phyloP scores from a whole-genome alignment of 2,113 vertebrate species.

The Microcebus murinus region DNA sequence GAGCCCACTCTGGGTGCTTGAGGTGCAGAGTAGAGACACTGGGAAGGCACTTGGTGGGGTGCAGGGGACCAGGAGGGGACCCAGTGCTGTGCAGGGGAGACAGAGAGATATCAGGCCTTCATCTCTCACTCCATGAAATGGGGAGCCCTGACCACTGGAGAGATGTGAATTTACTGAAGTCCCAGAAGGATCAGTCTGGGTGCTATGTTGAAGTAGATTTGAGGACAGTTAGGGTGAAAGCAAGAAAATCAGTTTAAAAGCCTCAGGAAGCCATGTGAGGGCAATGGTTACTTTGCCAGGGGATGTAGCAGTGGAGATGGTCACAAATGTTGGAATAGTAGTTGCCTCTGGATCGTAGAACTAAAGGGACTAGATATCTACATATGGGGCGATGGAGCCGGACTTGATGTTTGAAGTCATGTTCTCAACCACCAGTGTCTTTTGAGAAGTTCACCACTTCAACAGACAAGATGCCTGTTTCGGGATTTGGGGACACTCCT shows the following conservation, averaged over 20 bases:
- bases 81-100: background rate
- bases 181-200: background rate
- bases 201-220: background rate
- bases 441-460: background rate
- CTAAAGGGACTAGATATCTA: background rate
- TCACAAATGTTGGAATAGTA: background rate
- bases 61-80: accelerated
- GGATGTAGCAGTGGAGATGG: too few species aligned
- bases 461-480: background rate
- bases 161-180: background rate
- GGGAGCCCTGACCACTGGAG: background rate
- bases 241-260: background rate
- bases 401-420: background rate
- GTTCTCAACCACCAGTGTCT: background rate
- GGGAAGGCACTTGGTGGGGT: too few species aligned
- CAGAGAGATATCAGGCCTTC: background rate
- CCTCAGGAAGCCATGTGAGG: background rate
- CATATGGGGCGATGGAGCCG: too few species aligned
- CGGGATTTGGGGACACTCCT: background rate
- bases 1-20: background rate
- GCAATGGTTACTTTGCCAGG: background rate
- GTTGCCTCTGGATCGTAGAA: background rate
- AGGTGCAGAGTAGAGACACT: background rate
- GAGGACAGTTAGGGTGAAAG: background rate
- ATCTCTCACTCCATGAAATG: background rate